Percentiles rank a stretch among this genome's conserved stretches.
Evolutionary conservation across 1,140 invertebrate genomes (phyloP).

Genomic region (Vanessa atalanta): DNA sequence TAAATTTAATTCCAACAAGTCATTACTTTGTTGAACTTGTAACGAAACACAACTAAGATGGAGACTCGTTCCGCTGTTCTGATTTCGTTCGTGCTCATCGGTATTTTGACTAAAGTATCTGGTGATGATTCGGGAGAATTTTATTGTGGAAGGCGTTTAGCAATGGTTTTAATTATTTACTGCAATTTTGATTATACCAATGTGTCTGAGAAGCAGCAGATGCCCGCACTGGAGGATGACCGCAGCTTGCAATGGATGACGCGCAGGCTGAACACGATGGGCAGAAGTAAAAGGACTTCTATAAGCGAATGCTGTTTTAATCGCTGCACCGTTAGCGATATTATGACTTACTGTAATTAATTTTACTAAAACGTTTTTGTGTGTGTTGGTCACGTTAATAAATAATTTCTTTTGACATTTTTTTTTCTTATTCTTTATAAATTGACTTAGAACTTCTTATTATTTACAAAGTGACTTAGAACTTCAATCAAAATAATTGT

Average conservation of each 20-base stretch:
- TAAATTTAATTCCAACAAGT: too few species aligned
- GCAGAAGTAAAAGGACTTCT: slow-evolving; percentile 2
- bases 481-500: too few species aligned
- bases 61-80: slow-evolving; percentile 6
- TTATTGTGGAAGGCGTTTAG: slow-evolving; percentile 37
- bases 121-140: slow-evolving; percentile 27
- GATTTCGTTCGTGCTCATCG: slow-evolving; percentile 7
- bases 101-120: slow-evolving; percentile 8
- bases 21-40: slow-evolving; percentile 7
- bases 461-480: too few species aligned
- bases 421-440: too few species aligned
- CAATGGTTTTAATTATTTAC: slow-evolving; percentile 17
- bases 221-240: neutral
- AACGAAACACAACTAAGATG: slow-evolving; percentile 17
- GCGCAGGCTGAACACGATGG: slow-evolving; percentile 28
- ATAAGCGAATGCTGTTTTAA: slow-evolving; percentile 43
- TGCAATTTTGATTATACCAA: slow-evolving; percentile 36
- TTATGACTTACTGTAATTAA: slow-evolving; percentile 36
- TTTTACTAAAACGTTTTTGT: neutral
- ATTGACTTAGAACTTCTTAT: too few species aligned
- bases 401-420: too few species aligned
- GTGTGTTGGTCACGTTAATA: too few species aligned
- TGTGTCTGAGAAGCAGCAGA: slow-evolving; percentile 16
- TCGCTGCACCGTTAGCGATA: slow-evolving; percentile 35
- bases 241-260: slow-evolving; percentile 36